Conservation (phyloP, 2,113 vertebrate genomes). For the Silurus asotus region DNA sequence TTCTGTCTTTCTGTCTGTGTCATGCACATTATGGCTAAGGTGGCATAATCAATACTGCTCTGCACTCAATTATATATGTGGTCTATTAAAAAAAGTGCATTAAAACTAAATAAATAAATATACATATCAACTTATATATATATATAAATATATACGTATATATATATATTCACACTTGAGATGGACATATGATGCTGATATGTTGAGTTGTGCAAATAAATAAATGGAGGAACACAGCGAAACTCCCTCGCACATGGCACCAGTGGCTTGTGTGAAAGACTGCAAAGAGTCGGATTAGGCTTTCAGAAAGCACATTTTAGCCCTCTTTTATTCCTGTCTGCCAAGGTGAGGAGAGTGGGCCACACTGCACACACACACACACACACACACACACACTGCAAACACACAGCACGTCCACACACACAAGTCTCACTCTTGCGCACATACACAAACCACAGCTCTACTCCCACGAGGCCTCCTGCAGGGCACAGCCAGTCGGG, state of each 20-base stretch:
- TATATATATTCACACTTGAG: too few relatives aligned
- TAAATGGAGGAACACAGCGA: neutral
- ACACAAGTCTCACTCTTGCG: constrained; percentile 2
- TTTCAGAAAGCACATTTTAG: constrained; percentile 44
- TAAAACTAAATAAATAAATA: neutral
- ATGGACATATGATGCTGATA: neutral
- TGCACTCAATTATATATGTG: neutral
- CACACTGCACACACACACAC: constrained; percentile 17
- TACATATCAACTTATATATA: too few relatives aligned
- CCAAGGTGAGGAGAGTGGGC: constrained; percentile 42
- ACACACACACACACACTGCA: neutral
- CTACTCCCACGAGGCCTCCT: constrained; percentile 41
- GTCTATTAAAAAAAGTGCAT: neutral
- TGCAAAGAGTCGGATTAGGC: constrained; percentile 41
- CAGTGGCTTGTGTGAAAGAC: constrained; percentile 38
- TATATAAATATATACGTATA: too few relatives aligned
- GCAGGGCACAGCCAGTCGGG: constrained; percentile 41
- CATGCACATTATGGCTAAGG: neutral
- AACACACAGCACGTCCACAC: neutral
- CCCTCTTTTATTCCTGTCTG: constrained; percentile 45
- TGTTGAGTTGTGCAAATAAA: neutral
- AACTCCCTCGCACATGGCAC: constrained; percentile 16
- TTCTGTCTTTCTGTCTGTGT: constrained; percentile 15
- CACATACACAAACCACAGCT: constrained; percentile 5
- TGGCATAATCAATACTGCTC: neutral